Percentiles rank a stretch among this genome's conserved stretches.
Conservation (phyloP, 2,888 invertebrate species). For the Tiliacea citrago region DNA sequence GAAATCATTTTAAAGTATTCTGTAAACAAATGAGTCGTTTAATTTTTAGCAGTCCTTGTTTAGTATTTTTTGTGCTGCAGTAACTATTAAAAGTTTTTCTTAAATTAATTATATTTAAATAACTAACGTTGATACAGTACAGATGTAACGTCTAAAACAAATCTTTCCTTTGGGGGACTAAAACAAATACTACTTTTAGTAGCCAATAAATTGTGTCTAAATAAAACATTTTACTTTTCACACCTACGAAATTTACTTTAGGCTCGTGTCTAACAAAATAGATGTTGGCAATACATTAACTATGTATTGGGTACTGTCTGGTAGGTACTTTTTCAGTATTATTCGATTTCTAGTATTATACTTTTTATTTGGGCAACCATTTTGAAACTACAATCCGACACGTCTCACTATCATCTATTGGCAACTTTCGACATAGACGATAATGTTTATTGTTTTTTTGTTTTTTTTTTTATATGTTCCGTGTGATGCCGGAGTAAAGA, state of each 20-base stretch:
- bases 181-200: conserved; percentile 45
- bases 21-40: no score
- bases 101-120: not conserved
- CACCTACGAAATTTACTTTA: conserved; percentile 53
- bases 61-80: not conserved
- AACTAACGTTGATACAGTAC: not conserved
- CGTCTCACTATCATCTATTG: not conserved
- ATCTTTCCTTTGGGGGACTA: not conserved
- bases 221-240: conserved; percentile 52
- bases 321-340: conserved; percentile 15
- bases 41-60: no score
- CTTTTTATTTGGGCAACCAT: conserved; percentile 19
- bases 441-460: no score
- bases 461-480: no score
- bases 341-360: conserved; percentile 22
- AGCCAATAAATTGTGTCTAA: conserved; percentile 47
- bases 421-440: not conserved
- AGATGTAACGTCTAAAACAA: conserved; percentile 25
- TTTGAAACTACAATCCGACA: not conserved
- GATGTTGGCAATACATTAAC: conserved; percentile 61
- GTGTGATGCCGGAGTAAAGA: no score
- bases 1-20: no score
- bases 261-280: conserved; percentile 41
- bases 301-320: conserved; percentile 55
- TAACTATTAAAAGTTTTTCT: no score